Base-by-base conservation (phyloP, 2,888 invertebrate genomes). In the Priapulus caudatus region DNA sequence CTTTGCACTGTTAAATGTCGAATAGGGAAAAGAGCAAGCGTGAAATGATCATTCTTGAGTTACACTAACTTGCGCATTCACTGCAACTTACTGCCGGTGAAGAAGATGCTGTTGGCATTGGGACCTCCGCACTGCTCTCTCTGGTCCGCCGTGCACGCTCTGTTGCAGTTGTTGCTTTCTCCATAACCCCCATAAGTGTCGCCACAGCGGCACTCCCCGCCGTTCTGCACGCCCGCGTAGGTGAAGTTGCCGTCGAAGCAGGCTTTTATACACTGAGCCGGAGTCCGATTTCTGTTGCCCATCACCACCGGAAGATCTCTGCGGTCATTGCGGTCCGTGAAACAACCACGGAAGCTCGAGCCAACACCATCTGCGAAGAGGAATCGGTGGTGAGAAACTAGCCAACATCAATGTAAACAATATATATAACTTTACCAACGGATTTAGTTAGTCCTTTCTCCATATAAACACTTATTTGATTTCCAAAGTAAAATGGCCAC, bases 41-140 rank as follows among this genome's bases (percentile, higher is more conserved):
- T n/a, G n/a, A n/a, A n/a, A n/a, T n/a, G n/a, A n/a, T n/a, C n/a
- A n/a, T n/a, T n/a, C n/a, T n/a, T n/a, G n/a, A n/a, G n/a, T n/a
- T n/a, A n/a, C n/a, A n/a, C n/a, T n/a, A n/a, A n/a, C n/a, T n/a
- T n/a, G n/a, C n/a, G n/a, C n/a, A n/a, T n/a, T n/a, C n/a, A n/a
- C n/a, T n/a, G n/a, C n/a, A 33, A 33, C 33, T 33, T 33, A 33
- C 33, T 33, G 33, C 33, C 33, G 33, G 33, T 33, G n/a, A 33
- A 33, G n/a, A 33, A 33, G 10, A 33, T n/a, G 10, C n/a, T n/a
- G n/a, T 33, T 33, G n/a, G 33, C 33, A 33, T 33, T n/a, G 10
- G n/a, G 10, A 10, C 33, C 33, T 10, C 33, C 33, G n/a, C 33
- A 33, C 33, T 10, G 10, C n/a, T 10, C 33, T 10, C 10, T n/a